phyloP scores from a whole-genome alignment of 2,797 vertebrate genomes.

The Sarcoramphus papa region DNA sequence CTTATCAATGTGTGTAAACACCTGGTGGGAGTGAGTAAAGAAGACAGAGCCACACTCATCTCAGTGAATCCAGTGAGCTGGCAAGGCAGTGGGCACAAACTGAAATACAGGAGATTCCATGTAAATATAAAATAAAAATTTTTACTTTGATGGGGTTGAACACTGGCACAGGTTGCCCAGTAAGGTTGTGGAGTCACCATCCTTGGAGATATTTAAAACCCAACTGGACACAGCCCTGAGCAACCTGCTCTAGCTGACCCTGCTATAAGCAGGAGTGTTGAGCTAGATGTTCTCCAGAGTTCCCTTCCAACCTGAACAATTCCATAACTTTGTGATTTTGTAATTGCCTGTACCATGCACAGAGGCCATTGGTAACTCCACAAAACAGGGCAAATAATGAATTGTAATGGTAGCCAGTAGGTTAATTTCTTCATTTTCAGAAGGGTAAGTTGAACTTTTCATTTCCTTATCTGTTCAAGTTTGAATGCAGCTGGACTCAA shows the following conservation, averaged over 20 bases:
- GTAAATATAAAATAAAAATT: neutral
- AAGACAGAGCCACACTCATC: neutral
- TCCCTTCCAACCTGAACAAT: neutral
- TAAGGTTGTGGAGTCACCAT: accelerated
- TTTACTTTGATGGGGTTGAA: neutral
- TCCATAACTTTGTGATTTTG: neutral
- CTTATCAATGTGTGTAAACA: neutral
- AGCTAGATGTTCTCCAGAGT: neutral
- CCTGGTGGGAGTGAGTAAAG: neutral
- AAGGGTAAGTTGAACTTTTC: neutral
- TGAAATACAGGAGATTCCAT: neutral
- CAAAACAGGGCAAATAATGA: neutral
- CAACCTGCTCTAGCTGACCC: neutral
- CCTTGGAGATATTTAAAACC: neutral
- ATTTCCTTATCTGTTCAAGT: neutral
- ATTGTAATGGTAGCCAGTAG: neutral
- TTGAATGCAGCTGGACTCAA: neutral
- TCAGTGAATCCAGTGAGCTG: neutral
- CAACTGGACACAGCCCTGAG: neutral
- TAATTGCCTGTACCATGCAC: neutral
- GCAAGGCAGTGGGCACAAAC: neutral
- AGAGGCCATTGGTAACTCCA: neutral
- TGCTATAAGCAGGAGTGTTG: neutral
- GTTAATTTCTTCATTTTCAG: neutral
- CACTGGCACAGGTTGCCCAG: neutral